phyloP scores from a whole-genome alignment of 2,113 vertebrate species.

The Oryctolagus cuniculus region DNA sequence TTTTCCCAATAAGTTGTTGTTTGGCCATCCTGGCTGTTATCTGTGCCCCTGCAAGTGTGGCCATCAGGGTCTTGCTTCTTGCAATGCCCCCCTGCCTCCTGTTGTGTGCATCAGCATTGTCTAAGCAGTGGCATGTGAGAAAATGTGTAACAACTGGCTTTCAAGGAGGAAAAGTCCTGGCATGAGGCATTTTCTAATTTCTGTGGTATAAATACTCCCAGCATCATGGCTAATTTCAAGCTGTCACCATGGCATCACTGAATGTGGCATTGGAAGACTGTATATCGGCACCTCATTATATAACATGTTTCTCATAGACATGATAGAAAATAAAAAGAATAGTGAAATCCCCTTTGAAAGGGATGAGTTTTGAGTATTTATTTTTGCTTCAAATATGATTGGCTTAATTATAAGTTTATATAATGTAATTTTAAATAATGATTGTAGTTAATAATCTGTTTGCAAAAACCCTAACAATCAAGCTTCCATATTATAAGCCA shows the following conservation, averaged over 20 bases:
- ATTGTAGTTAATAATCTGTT: not conserved
- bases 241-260: not conserved
- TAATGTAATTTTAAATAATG: slow-evolving; percentile 30
- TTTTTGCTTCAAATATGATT: slow-evolving; percentile 39
- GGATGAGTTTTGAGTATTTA: not conserved
- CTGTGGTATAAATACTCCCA: not conserved
- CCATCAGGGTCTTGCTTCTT: not conserved
- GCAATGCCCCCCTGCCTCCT: not conserved
- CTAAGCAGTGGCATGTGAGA: not conserved
- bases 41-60: not conserved
- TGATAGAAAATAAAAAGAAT: not conserved
- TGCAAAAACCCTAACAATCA: slow-evolving; percentile 46
- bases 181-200: not conserved
- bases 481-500: not conserved
- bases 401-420: slow-evolving; percentile 46
- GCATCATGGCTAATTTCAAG: not conserved
- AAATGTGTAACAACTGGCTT: not conserved
- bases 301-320: not conserved
- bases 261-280: not conserved
- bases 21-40: not conserved
- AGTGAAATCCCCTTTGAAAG: slow-evolving; percentile 10
- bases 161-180: not conserved
- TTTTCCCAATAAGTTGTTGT: not conserved
- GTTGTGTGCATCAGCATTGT: not conserved
- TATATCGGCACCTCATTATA: not conserved